Percentiles rank a stretch among this genome's conserved stretches.
Conservation (phyloP, 1,140 invertebrate genomes). For the Calycopis cecrops region DNA sequence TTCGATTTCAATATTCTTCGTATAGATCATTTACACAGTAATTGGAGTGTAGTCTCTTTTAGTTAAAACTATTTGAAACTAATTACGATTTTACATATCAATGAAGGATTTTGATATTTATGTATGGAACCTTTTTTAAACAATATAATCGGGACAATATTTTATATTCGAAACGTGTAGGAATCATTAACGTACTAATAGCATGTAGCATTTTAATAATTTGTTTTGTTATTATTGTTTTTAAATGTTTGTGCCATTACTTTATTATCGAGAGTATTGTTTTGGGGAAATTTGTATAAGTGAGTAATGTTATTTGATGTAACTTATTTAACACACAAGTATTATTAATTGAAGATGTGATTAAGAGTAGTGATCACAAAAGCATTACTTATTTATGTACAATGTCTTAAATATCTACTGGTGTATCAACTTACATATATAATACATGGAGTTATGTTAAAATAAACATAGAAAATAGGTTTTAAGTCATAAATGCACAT, state of each 20-base stretch:
- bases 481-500: no score
- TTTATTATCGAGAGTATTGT: neutral
- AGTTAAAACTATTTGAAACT: slow-evolving; percentile 1
- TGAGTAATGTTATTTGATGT: neutral
- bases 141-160: slow-evolving; percentile 6
- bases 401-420: no score
- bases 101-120: slow-evolving; percentile 7
- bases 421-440: no score
- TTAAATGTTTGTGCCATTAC: neutral
- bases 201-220: neutral
- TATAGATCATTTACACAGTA: slow-evolving; percentile 1
- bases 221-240: neutral
- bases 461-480: no score
- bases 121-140: slow-evolving; percentile 5
- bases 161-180: slow-evolving; percentile 4
- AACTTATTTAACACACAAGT: no score
- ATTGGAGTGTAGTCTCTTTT: slow-evolving; percentile 10
- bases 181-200: neutral
- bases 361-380: no score
- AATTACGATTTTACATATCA: slow-evolving; percentile 7
- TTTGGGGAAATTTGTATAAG: neutral
- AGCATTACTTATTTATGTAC: no score
- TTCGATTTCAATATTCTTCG: slow-evolving; percentile 11
- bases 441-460: no score
- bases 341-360: no score